Conservation (phyloP, 2,888 invertebrate species). For the Carcina quercana region DNA sequence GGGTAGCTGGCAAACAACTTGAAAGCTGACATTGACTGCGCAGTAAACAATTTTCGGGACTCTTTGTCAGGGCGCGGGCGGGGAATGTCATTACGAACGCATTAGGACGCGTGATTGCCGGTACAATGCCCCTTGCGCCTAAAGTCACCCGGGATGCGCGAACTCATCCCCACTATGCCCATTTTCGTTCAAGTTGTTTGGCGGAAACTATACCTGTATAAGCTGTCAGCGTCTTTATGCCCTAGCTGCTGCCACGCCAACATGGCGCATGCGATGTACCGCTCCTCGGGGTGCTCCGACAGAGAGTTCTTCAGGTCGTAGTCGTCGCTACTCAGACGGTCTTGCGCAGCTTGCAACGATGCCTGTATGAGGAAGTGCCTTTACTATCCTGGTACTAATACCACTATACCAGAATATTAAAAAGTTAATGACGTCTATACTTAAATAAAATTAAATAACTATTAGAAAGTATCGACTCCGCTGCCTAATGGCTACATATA, state of each 20-base stretch:
- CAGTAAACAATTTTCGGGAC: no score
- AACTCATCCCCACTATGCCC: no score
- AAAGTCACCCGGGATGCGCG: no score
- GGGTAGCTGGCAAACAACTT: no score
- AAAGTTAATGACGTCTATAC: not conserved
- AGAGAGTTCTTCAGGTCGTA: constrained; percentile 23
- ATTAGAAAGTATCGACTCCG: no score
- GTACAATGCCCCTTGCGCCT: no score
- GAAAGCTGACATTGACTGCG: no score
- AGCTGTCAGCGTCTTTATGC: constrained; percentile 39
- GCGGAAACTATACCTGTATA: constrained; percentile 34
- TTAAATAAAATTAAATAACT: not conserved
- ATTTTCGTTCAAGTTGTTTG: no score
- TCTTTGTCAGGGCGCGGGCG: no score
- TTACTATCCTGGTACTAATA: not conserved
- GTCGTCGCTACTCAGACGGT: constrained; percentile 27
- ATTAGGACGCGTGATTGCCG: no score
- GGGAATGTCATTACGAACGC: no score
- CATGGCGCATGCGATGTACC: constrained; percentile 49
- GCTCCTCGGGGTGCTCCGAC: constrained; percentile 32
- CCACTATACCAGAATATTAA: not conserved
- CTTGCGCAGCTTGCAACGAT: constrained; percentile 29
- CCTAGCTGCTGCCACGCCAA: constrained; percentile 63
- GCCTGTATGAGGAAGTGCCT: constrained; percentile 18
- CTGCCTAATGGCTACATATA: not conserved